Conservation (phyloP, 1,140 invertebrate genomes). For the Thaumatotibia leucotreta region DNA sequence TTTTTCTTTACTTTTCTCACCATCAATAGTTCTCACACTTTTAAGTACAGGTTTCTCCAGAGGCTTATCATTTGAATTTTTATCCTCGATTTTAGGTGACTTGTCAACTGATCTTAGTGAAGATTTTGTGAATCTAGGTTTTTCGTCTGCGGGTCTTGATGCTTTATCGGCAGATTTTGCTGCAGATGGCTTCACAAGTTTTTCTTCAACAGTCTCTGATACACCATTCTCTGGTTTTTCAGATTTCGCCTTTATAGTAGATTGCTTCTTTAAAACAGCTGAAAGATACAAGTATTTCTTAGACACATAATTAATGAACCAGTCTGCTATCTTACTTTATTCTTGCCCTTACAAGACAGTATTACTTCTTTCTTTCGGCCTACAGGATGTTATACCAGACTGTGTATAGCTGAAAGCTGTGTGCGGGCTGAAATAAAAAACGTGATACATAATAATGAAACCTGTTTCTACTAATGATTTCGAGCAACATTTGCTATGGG, state of each 20-base stretch:
- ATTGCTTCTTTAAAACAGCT: slow-evolving; percentile 64
- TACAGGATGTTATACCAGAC: too few relatives aligned
- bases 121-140: slow-evolving; percentile 56
- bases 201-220: slow-evolving; percentile 51
- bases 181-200: slow-evolving; percentile 58
- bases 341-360: too few relatives aligned
- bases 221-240: slow-evolving; percentile 48
- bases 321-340: too few relatives aligned
- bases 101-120: slow-evolving; percentile 49
- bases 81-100: slow-evolving; percentile 44
- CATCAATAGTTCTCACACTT: slow-evolving; percentile 60
- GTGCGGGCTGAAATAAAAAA: too few relatives aligned
- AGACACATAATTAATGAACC: background rate
- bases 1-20: slow-evolving; percentile 62
- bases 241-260: slow-evolving; percentile 56
- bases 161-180: slow-evolving; percentile 56
- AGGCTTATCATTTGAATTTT: slow-evolving; percentile 42
- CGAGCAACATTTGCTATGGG: too few relatives aligned
- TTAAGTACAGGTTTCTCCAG: slow-evolving; percentile 55
- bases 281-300: slow-evolving; percentile 23
- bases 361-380: too few relatives aligned
- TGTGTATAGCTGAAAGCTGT: too few relatives aligned
- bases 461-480: too few relatives aligned
- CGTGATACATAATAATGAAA: too few relatives aligned
- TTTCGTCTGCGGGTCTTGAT: slow-evolving; percentile 45